A percentile compares a stretch with the other conserved stretches of the same genome.
phyloP scores from a whole-genome alignment of 2,888 invertebrate species.

The Pyrrhopygopsis socrates region DNA sequence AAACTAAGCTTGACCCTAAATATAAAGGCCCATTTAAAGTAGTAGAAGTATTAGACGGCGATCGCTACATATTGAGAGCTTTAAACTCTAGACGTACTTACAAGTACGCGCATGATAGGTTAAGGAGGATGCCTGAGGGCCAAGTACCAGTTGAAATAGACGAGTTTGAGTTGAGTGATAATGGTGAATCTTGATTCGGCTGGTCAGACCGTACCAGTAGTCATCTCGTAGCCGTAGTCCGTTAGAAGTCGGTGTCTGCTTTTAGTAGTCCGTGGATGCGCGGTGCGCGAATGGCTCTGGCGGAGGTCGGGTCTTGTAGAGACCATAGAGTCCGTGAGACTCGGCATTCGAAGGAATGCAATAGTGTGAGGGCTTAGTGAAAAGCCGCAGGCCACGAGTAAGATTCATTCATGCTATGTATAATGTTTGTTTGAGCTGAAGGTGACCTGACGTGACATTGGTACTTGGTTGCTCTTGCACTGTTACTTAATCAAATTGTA shows the following conservation, averaged over 20 bases:
- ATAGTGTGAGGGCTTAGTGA: too few species aligned
- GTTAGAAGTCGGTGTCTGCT: constrained; percentile 36
- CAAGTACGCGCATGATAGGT: constrained; percentile 40
- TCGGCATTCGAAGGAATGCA: too few species aligned
- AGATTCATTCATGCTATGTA: too few species aligned
- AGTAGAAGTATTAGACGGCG: constrained; percentile 41
- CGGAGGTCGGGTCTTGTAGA: not conserved
- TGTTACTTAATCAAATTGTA: too few species aligned
- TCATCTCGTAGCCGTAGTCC: constrained; percentile 16
- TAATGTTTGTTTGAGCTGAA: too few species aligned
- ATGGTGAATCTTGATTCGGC: not conserved
- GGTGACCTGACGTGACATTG: too few species aligned
- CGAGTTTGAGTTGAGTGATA: constrained; percentile 9
- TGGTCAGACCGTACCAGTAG: not conserved
- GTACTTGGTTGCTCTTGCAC: too few species aligned
- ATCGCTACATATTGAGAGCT: constrained; percentile 24
- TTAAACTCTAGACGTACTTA: constrained; percentile 23
- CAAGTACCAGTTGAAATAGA: constrained; percentile 27
- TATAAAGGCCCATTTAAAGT: constrained; percentile 43
- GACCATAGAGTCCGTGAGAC: not conserved
- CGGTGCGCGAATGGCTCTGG: not conserved
- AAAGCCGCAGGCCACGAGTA: too few species aligned
- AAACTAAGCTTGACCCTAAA: constrained; percentile 43
- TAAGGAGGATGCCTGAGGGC: constrained; percentile 28
- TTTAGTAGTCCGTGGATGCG: not conserved